These are phyloP conservation scores for Neogale vison DNA, from an alignment of 2,113 vertebrate species.

Conservation along the genomic window DNA sequence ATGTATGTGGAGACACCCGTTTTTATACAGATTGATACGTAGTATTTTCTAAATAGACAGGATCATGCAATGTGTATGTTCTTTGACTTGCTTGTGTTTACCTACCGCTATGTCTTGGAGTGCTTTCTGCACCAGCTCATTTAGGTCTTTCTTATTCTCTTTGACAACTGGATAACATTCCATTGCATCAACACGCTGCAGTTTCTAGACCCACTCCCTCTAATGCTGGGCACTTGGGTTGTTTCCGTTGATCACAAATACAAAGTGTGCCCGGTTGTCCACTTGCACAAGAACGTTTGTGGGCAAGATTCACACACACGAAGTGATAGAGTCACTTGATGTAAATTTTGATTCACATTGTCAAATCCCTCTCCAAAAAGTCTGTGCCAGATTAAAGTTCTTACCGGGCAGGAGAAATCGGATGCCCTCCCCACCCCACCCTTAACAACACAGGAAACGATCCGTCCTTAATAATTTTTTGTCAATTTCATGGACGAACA, in stretches of 20 bases:
- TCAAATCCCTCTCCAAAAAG: neutral
- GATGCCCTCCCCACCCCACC: no score
- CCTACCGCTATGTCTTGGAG: neutral
- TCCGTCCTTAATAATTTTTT: neutral
- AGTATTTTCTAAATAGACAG: neutral
- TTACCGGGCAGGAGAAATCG: neutral
- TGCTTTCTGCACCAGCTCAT: neutral
- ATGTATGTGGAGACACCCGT: fast-evolving
- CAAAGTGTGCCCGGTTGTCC: neutral
- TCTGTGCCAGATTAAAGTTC: neutral
- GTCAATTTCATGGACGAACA: neutral
- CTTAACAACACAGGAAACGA: neutral
- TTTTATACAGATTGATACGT: neutral
- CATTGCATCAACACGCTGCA: neutral
- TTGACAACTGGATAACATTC: neutral
- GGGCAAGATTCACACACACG: neutral
- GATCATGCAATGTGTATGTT: neutral
- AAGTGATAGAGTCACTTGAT: neutral
- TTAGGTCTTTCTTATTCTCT: neutral
- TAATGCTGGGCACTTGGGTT: neutral
- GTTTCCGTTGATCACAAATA: neutral
- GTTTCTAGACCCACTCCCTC: neutral
- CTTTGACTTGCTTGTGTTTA: neutral
- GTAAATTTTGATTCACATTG: neutral
- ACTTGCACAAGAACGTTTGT: neutral